Conservation (phyloP, 2,797 vertebrate genomes). For the Myotis myotis region DNA sequence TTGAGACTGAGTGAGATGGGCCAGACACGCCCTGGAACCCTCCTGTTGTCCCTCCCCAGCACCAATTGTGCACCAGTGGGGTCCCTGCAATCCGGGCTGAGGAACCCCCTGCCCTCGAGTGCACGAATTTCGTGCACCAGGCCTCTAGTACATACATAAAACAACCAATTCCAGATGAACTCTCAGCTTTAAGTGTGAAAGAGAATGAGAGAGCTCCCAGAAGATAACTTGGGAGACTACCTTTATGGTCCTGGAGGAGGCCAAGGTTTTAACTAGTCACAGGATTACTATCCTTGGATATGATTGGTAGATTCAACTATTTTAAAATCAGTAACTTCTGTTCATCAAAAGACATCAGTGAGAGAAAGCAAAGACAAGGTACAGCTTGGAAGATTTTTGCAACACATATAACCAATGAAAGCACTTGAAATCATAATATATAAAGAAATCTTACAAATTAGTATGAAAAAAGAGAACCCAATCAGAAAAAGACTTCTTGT, state of each 20-base stretch:
- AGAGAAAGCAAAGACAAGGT: neutral
- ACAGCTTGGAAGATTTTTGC: neutral
- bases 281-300: neutral
- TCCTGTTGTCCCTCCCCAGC: too few relatives aligned
- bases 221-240: neutral
- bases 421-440: neutral
- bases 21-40: too few relatives aligned
- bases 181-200: neutral
- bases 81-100: too few relatives aligned
- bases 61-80: too few relatives aligned
- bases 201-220: neutral
- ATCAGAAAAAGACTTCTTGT: neutral
- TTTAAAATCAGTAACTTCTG: slow-evolving; percentile 14
- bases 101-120: too few relatives aligned
- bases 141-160: neutral
- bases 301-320: neutral
- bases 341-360: neutral
- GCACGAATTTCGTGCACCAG: too few relatives aligned
- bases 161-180: neutral
- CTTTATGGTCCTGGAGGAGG: neutral
- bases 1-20: too few relatives aligned
- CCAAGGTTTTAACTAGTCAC: neutral
- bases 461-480: neutral
- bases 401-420: neutral
- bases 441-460: neutral